Conservation (phyloP, 2,888 invertebrate genomes). For the Strigamia crassipes region DNA sequence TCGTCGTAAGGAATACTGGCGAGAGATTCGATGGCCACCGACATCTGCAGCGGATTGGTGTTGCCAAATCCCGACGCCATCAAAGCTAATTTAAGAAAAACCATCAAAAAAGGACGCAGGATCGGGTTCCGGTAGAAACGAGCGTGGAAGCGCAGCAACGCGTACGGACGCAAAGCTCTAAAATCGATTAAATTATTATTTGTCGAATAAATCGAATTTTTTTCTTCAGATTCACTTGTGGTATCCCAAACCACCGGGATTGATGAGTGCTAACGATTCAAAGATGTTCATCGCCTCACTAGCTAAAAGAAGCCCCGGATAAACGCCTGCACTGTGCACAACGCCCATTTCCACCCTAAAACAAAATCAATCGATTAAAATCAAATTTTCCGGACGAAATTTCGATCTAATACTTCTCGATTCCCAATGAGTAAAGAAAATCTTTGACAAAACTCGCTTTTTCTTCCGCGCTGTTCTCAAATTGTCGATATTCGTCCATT, state of each 20-base stretch:
- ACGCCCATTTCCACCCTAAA: constrained; percentile 18
- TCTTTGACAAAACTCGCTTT: constrained; percentile 18
- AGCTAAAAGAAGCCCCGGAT: neutral
- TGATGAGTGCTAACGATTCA: constrained; percentile 3
- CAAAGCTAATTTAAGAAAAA: neutral
- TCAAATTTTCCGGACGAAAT: neutral
- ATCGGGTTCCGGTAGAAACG: constrained; percentile 17
- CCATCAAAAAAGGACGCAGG: neutral
- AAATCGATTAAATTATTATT: neutral
- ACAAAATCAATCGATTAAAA: neutral
- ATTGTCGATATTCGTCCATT: neutral
- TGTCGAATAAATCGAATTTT: neutral
- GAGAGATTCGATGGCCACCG: constrained; percentile 18
- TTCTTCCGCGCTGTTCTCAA: neutral
- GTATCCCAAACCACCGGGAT: neutral
- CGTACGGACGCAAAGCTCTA: neutral
- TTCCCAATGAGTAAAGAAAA: neutral
- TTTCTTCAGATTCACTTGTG: neutral
- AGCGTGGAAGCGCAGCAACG: neutral
- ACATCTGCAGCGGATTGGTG: constrained; percentile 27
- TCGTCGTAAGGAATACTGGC: neutral
- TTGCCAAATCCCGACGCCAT: neutral
- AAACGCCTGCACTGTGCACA: constrained; percentile 19
- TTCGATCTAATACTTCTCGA: neutral
- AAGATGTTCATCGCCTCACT: neutral